Conservation (phyloP, 2,888 invertebrate genomes). For the Halocaridina rubra region DNA sequence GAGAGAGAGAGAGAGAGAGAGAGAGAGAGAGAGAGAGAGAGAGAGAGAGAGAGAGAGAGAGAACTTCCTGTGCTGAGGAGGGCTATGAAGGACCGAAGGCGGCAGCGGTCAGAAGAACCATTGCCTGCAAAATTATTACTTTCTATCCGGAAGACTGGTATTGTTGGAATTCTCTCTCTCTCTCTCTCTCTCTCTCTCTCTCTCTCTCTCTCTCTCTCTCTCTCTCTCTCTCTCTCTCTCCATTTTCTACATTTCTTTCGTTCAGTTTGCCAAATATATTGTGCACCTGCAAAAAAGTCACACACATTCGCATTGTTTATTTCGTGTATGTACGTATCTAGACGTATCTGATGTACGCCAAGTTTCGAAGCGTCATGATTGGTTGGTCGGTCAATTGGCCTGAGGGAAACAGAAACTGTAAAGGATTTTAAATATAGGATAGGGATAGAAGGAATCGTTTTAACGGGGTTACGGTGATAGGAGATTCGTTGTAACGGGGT, state of each 20-base stretch:
- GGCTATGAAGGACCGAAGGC: background rate
- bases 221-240: too few species aligned
- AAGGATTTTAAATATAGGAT: too few species aligned
- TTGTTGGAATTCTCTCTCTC: slow-evolving; percentile 1
- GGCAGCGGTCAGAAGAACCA: slow-evolving; percentile 5
- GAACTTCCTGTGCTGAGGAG: background rate
- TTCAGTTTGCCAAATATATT: too few species aligned
- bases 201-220: background rate
- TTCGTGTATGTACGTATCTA: too few species aligned
- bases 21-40: slow-evolving; percentile 15
- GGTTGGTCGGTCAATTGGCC: too few species aligned
- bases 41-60: slow-evolving; percentile 20
- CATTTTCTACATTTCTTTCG: background rate
- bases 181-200: background rate
- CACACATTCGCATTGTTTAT: too few species aligned
- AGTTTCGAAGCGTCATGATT: too few species aligned
- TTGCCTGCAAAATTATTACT: slow-evolving; percentile 25
- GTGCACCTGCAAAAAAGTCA: background rate
- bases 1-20: slow-evolving; percentile 22
- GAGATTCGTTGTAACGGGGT: slow-evolving; percentile 11
- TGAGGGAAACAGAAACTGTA: too few species aligned
- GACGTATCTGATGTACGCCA: too few species aligned
- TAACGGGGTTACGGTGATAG: too few species aligned
- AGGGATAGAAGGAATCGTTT: too few species aligned
- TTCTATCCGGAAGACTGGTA: slow-evolving; percentile 35